Base-by-base conservation (phyloP, 1,140 invertebrate species). In the Bemisia tabaci region DNA sequence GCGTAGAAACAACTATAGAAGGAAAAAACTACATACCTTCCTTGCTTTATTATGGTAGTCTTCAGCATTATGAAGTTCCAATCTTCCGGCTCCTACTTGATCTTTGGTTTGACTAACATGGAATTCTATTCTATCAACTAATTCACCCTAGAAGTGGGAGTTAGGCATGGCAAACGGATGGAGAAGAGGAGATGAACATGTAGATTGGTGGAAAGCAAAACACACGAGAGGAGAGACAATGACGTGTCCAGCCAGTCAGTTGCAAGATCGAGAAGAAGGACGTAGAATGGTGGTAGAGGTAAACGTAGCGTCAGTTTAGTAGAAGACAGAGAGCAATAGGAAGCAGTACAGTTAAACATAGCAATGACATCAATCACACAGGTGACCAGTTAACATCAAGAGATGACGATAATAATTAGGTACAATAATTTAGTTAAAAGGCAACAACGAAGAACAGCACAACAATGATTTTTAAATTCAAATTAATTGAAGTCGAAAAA, bases 61-160 rank as follows among this genome's bases (percentile, higher is more conserved):
- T 74, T 88, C 82, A 62, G 93, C 93, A 74, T 85, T 83, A 73
- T 82, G 83, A 27, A 94, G 86, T 75, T 95, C 85, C 67, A 81
- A 82, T 72, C 86, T 86, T 67, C 90, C 92, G 64, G 84, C 81
- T 75, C 86, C 85, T 70, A 95, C 87, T 80, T 90, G 90, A 78
- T 94, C 88, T 71, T 75, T 77, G 68, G 90, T 86, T 76, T 88
- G 83, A 71, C 86, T 84, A 63, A 95, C 92, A 79, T 94, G 90
- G 81, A 90, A 90, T 81, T 95, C 92, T 78, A 95, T 92, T 74
- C 89, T 81, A 81, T 95, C 91, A 73, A 95, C 85, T 84, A 94
- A 87, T 80, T 95, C 92, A 75, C 92, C 92, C 91, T 95, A 77
- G 65, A 62, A 24, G 71, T 70, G 66, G 72, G 73, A 70, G 68